Evolutionary conservation across 2,888 invertebrate species (phyloP).

Genomic region (Macropis europaea): DNA sequence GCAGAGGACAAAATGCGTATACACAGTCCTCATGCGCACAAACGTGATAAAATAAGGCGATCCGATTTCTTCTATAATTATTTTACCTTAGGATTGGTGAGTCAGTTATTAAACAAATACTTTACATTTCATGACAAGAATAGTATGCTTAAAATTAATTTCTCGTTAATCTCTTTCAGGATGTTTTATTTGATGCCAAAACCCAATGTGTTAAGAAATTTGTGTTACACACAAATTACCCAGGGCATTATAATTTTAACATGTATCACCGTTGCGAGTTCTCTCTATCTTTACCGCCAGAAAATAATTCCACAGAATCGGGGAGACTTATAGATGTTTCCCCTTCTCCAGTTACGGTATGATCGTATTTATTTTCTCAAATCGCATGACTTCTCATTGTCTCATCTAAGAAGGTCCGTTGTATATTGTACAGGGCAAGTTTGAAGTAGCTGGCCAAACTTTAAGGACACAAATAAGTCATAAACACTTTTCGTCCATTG

Average conservation of each 20-base stretch:
- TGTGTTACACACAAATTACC: slow-evolving; percentile 98
- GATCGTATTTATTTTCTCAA: slow-evolving; percentile 23
- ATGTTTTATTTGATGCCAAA: slow-evolving; percentile 97
- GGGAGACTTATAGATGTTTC: slow-evolving; percentile 83
- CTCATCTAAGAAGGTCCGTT: background rate
- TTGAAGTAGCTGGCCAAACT: no score
- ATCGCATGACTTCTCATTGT: background rate
- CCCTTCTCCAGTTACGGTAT: slow-evolving; percentile 83
- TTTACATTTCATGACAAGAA: background rate
- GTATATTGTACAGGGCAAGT: background rate
- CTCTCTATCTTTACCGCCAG: slow-evolving; percentile 87
- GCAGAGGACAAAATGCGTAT: slow-evolving; percentile 99
- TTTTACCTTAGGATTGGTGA: slow-evolving; percentile 95
- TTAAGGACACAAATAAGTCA: no score
- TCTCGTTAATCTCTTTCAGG: slow-evolving; percentile 82
- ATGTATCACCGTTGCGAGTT: slow-evolving; percentile 99
- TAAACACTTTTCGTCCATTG: no score
- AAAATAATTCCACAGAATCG: slow-evolving; percentile 81
- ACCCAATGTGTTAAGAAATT: slow-evolving; percentile 97
- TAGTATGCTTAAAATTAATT: background rate
- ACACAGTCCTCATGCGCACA: slow-evolving; percentile 92
- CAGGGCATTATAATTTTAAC: slow-evolving; percentile 99
- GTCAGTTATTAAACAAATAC: slow-evolving; percentile 72
- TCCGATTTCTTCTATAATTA: slow-evolving; percentile 99
- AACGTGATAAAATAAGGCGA: slow-evolving; percentile 88